phyloP scores from a whole-genome alignment of 2,113 vertebrate genomes.

The Phainopepla nitens region DNA sequence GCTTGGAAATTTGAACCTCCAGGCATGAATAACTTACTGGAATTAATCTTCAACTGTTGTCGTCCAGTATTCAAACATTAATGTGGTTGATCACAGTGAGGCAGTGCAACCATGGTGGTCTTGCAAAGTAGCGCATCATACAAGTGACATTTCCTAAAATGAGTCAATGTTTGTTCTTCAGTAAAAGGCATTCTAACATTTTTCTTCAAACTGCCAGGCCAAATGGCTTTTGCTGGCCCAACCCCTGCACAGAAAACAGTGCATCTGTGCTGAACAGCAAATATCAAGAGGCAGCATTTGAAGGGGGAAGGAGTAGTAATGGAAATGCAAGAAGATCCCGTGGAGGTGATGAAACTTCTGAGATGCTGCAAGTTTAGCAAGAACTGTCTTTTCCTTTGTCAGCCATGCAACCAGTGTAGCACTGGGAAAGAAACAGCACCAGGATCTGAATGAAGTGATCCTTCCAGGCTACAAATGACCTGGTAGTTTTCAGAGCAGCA shows the following conservation, averaged over 20 bases:
- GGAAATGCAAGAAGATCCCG: not conserved
- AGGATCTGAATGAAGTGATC: not conserved
- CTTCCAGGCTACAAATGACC: not conserved
- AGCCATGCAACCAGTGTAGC: not conserved
- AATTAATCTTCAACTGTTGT: conserved; percentile 40
- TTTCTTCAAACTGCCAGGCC: not conserved
- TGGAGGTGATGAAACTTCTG: not conserved
- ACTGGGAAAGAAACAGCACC: not conserved
- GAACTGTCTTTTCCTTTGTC: not conserved
- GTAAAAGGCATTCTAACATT: not conserved
- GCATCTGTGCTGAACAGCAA: not conserved
- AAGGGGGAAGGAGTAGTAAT: not conserved
- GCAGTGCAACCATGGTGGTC: conserved; percentile 4
- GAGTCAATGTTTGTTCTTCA: conserved; percentile 4
- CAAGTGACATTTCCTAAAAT: not conserved
- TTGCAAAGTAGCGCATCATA: not conserved
- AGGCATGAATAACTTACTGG: not conserved
- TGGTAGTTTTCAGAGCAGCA: not conserved
- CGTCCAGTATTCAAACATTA: conserved; percentile 13
- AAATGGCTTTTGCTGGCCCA: not conserved
- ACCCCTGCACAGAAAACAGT: not conserved
- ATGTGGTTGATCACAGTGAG: conserved; percentile 2
- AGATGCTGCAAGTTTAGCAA: not conserved
- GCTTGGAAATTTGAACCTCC: conserved; percentile 8
- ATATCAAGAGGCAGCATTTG: not conserved